Conservation (phyloP, 2,888 invertebrate species). For the Dasysyrphus tricinctus region DNA sequence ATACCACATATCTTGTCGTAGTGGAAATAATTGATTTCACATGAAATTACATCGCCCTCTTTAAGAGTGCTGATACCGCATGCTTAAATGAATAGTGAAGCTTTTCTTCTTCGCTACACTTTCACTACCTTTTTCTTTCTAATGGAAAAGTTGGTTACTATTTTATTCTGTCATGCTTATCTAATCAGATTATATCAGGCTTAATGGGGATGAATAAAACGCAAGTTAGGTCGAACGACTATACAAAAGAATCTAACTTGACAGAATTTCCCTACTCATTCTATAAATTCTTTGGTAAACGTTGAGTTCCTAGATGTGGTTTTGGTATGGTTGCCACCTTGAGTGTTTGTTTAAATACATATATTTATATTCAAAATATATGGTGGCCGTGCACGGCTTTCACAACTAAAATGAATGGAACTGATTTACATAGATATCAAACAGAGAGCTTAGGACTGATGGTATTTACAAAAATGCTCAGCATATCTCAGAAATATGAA, state of each 20-base stretch:
- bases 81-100: conserved; percentile 10
- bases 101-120: conserved; percentile 38
- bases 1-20: background rate
- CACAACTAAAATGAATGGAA: no score
- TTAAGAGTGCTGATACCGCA: conserved; percentile 35
- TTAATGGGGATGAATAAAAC: conserved; percentile 66
- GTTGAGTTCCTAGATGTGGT: background rate
- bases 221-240: conserved; percentile 31
- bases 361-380: no score
- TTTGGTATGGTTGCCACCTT: background rate
- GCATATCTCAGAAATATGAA: no score
- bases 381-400: no score
- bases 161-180: conserved; percentile 55
- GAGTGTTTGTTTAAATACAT: background rate
- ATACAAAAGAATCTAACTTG: conserved; percentile 18
- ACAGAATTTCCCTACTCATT: conserved; percentile 26
- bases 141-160: conserved; percentile 12
- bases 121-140: conserved; percentile 6
- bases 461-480: no score
- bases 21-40: conserved; percentile 41
- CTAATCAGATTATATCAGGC: conserved; percentile 68
- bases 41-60: conserved; percentile 34
- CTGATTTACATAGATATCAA: no score
- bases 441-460: no score
- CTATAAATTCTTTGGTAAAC: background rate